Evolutionary conservation across 2,113 vertebrate species (phyloP).

Genomic region (Plestiodon gilberti): DNA sequence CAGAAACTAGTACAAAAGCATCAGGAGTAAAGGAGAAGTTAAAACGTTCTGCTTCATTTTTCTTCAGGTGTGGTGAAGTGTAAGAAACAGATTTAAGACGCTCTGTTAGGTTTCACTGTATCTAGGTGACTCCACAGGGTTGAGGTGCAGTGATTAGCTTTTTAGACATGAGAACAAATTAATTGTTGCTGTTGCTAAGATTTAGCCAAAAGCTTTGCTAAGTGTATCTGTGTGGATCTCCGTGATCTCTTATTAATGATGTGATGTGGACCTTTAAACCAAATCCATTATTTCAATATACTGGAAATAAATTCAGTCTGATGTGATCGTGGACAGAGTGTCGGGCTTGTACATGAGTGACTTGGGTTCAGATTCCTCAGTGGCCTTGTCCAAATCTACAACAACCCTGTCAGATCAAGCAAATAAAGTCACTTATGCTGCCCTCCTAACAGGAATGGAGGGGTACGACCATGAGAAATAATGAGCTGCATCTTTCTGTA

Average conservation of each 20-base stretch:
- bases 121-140: conserved; percentile 21
- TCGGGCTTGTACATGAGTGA: no score
- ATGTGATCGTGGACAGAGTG: no score
- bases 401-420: no score
- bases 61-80: not conserved
- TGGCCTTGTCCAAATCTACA: no score
- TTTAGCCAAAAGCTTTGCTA: conserved; percentile 30
- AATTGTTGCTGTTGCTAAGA: conserved; percentile 44
- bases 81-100: conserved; percentile 26
- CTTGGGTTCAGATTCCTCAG: no score
- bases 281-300: not conserved
- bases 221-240: conserved; percentile 27
- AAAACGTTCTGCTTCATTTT: not conserved
- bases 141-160: not conserved
- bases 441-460: no score
- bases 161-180: conserved; percentile 47
- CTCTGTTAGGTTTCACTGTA: conserved; percentile 1
- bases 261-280: conserved; percentile 37
- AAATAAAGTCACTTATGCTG: no score
- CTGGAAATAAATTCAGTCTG: no score
- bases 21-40: not conserved
- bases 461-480: no score
- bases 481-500: no score
- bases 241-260: conserved; percentile 18
- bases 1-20: not conserved